Evolutionary conservation across 2,797 vertebrate genomes (phyloP), one percentile per base, ranked within the genome.

Genomic region (Decapterus maruadsi): DNA sequence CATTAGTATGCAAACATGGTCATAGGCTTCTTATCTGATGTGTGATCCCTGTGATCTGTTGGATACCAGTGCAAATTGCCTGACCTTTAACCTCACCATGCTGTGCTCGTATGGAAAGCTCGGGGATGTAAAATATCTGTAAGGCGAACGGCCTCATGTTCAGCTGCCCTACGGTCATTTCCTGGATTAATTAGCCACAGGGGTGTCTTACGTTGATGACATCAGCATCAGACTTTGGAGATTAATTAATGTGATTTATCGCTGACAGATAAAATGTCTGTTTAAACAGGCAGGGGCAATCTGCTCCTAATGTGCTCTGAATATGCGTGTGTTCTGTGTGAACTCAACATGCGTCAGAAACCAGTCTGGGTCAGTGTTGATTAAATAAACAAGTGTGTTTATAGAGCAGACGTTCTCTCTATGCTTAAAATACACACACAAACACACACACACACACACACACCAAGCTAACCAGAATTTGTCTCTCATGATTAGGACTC

Each of bases 301-400:
- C 42, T 78, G 71, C 4, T 48, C 6, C 36, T 71, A 81, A 31
- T 70, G 45, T 70, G 51, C 34, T 55, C 20, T 65, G 13, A 40
- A 29, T 71, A 2, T 73, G 48, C 76, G 56, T 62, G 60, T 62
- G 68, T 56, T 63, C 56, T 76, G 65, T 58, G 31, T 29, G 19
- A 56, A 22, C n/a, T 43, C 45, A 54, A 14, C 68, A 63, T 86
- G 79, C 38, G 45, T 88, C 81, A 81, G 31, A 63, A 76, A 81
- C 77, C 68, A 73, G 82, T 71, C 48, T 75, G 43, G 60, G 68
- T 79, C 73, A 68, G 29, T 91, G 89, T 91, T 92, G 85, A 89
- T 91, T 63, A 77, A 89, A 92, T 91, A 89, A 87, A 90, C 80
- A 72, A 59, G 29, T 64, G 38, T 86, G 84, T 90, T 90, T 89